Conservation (phyloP, 2,797 vertebrate species). For the Amphiprion clarkii region DNA sequence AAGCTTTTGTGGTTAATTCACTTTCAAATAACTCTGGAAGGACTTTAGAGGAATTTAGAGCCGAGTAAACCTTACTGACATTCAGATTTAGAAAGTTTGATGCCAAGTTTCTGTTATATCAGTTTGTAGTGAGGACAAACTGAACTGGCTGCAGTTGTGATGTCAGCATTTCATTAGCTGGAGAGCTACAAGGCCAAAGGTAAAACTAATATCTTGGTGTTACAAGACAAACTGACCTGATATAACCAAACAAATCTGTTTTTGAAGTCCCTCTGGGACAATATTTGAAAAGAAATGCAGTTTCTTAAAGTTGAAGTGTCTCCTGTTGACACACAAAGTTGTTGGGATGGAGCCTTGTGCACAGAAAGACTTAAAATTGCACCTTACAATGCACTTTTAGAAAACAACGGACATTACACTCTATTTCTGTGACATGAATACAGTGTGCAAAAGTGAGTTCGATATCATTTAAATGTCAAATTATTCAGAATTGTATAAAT, state of each 20-base stretch:
- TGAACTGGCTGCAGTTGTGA: neutral
- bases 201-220: no score
- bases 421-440: no score
- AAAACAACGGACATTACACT: no score
- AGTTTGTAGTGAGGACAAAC: neutral
- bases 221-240: no score
- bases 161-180: neutral
- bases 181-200: no score
- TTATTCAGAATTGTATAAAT: no score
- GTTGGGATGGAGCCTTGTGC: no score
- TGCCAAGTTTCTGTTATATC: neutral
- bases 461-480: no score
- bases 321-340: conserved; percentile 3
- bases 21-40: conserved; percentile 42
- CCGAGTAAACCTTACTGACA: conserved; percentile 13
- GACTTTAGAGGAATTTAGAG: conserved; percentile 27
- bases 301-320: neutral
- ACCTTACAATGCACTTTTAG: no score
- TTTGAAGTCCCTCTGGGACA: neutral
- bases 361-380: no score
- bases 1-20: conserved; percentile 42
- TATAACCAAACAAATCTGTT: no score
- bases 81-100: conserved; percentile 16
- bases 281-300: neutral
- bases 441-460: no score